Evolutionary conservation across 2,797 vertebrate genomes (phyloP).

Genomic region (Lithobates pipiens): DNA sequence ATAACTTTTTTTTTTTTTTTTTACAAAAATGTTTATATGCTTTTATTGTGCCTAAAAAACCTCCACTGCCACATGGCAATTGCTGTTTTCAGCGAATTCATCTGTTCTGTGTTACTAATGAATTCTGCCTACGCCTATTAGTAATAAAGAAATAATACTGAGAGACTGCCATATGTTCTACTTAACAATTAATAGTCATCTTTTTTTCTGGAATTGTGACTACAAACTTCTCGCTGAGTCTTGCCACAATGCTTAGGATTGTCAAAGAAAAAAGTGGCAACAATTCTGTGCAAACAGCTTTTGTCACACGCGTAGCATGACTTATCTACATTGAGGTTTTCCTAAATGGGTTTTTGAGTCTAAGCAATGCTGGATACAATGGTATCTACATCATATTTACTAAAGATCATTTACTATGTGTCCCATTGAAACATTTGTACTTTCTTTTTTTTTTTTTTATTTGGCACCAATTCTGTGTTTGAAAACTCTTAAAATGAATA

Average conservation of each 20-base stretch:
- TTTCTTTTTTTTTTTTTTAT: no score
- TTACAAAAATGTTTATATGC: neutral
- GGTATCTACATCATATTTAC: no score
- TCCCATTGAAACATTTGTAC: no score
- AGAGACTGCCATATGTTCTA: neutral
- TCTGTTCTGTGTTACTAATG: slow-evolving; percentile 12
- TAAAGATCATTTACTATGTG: no score
- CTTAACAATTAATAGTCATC: slow-evolving; percentile 4
- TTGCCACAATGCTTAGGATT: slow-evolving; percentile 13
- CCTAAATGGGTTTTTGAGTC: no score
- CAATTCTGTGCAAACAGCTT: neutral
- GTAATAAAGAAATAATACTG: neutral
- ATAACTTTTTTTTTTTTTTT: neutral
- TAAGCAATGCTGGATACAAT: no score
- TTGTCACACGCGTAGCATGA: neutral
- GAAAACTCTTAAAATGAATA: no score
- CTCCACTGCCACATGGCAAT: neutral
- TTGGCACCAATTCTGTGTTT: no score
- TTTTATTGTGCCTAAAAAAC: neutral
- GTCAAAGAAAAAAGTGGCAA: slow-evolving; percentile 10
- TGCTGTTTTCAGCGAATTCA: neutral
- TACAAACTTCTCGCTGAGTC: neutral
- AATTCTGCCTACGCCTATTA: slow-evolving; percentile 19
- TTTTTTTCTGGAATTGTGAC: neutral
- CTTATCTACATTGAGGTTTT: no score